Percentiles rank a stretch among this genome's conserved stretches.
These are phyloP conservation scores for Osedax frankpressi DNA, from an alignment of 2,888 invertebrate species.

Conservation along the genomic window DNA sequence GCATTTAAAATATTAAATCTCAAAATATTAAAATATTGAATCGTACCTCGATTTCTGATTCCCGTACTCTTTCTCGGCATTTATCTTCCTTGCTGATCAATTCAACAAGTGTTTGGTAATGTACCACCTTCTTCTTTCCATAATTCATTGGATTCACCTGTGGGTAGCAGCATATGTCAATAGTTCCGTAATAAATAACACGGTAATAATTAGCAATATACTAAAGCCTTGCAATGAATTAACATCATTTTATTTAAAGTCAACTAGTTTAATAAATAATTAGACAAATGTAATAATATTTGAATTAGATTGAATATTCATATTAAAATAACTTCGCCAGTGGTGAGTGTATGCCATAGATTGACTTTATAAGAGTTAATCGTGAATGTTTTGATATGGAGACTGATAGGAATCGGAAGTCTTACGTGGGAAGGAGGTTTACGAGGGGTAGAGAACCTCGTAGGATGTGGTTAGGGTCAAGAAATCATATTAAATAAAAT, in stretches of 20 bases:
- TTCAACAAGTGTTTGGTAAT: slow-evolving; percentile 41
- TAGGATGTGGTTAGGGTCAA: too few species aligned
- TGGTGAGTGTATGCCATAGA: too few species aligned
- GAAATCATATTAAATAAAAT: too few species aligned
- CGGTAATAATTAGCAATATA: neutral
- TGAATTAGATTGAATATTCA: neutral
- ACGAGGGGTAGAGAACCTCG: too few species aligned
- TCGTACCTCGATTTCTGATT: slow-evolving; percentile 45
- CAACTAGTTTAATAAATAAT: neutral
- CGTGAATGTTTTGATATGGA: too few species aligned
- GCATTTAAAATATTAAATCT: too few species aligned
- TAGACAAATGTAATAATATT: neutral
- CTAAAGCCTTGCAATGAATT: neutral
- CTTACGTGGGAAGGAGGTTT: too few species aligned
- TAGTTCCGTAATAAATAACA: neutral
- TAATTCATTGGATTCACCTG: slow-evolving; percentile 39
- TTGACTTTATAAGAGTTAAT: too few species aligned
- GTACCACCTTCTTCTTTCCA: slow-evolving; percentile 41
- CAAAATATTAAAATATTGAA: too few species aligned
- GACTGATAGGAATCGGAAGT: too few species aligned
- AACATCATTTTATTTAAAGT: neutral
- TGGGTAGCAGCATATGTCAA: neutral
- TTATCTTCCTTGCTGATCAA: slow-evolving; percentile 40
- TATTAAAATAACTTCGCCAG: too few species aligned
- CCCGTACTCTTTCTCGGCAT: slow-evolving; percentile 36